phyloP scores from a whole-genome alignment of 2,797 vertebrate genomes.

The Cyclura pinguis region DNA sequence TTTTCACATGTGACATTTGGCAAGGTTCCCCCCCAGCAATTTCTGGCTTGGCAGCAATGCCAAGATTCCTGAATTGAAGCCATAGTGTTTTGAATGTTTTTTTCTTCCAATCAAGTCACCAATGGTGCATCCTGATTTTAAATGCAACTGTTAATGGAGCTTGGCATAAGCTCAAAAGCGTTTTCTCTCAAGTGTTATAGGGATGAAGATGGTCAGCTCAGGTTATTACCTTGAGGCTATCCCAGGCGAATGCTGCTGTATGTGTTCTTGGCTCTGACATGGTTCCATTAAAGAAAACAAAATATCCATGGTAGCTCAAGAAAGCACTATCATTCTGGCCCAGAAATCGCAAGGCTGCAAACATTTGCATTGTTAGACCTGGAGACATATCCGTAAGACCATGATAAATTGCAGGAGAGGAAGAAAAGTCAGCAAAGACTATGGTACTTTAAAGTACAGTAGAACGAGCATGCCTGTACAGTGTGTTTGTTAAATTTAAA shows the following conservation, averaged over 20 bases:
- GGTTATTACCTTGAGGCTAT: not conserved
- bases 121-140: slow-evolving; percentile 1
- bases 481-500: not conserved
- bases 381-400: not conserved
- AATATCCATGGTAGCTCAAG: not conserved
- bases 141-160: not conserved
- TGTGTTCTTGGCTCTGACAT: slow-evolving; percentile 9
- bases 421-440: not conserved
- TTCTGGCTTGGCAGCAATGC: not conserved
- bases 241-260: not conserved
- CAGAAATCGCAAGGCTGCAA: not conserved
- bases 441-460: not conserved
- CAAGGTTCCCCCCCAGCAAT: slow-evolving; percentile 9
- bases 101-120: not conserved
- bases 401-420: slow-evolving; percentile 5
- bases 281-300: not conserved
- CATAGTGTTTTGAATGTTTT: not conserved
- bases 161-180: not conserved
- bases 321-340: not conserved
- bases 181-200: not conserved
- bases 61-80: slow-evolving; percentile 7
- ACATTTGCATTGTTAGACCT: not conserved
- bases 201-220: not conserved
- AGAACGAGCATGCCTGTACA: not conserved
- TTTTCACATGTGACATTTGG: slow-evolving; percentile 30